phyloP scores from a whole-genome alignment of 2,888 invertebrate genomes.

The Epicampocera succincta region DNA sequence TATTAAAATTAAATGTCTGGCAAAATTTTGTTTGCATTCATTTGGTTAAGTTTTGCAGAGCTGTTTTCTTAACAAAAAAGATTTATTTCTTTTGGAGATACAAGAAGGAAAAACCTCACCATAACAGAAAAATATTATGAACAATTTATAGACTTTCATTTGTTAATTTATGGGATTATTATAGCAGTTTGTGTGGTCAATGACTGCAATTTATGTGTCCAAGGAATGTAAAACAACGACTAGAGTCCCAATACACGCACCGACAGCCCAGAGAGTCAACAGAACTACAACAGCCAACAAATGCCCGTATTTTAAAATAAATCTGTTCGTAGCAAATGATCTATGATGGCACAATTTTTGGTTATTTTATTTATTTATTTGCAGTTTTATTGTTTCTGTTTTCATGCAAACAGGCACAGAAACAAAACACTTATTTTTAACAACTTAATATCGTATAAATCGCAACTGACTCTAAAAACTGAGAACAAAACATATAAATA shows the following conservation, averaged over 20 bases:
- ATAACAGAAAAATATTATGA: neutral
- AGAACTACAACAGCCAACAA: slow-evolving; percentile 10
- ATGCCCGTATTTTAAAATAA: slow-evolving; percentile 25
- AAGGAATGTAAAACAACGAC: slow-evolving; percentile 44
- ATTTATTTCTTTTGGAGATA: neutral
- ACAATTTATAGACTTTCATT: slow-evolving; percentile 44
- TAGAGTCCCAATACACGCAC: slow-evolving; percentile 32
- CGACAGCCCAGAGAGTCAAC: neutral
- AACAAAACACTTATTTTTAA: slow-evolving; percentile 27
- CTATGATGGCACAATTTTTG: slow-evolving; percentile 24
- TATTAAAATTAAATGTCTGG: too few species aligned
- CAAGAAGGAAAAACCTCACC: neutral
- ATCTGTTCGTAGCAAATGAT: slow-evolving; percentile 47
- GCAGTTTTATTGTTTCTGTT: slow-evolving; percentile 12
- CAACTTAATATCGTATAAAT: slow-evolving; percentile 46
- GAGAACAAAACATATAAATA: slow-evolving; percentile 2
- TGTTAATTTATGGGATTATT: slow-evolving; percentile 52
- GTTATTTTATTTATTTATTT: neutral
- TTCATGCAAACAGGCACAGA: slow-evolving; percentile 4
- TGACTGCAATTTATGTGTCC: slow-evolving; percentile 42
- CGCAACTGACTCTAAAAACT: neutral
- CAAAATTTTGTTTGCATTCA: too few species aligned
- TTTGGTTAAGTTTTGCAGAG: too few species aligned
- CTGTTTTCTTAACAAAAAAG: too few species aligned
- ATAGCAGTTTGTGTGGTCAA: slow-evolving; percentile 50